Percentiles rank a stretch among this genome's conserved stretches.
phyloP scores from a whole-genome alignment of 2,113 vertebrate genomes.

The Hypocryptadius cinnamomeus region DNA sequence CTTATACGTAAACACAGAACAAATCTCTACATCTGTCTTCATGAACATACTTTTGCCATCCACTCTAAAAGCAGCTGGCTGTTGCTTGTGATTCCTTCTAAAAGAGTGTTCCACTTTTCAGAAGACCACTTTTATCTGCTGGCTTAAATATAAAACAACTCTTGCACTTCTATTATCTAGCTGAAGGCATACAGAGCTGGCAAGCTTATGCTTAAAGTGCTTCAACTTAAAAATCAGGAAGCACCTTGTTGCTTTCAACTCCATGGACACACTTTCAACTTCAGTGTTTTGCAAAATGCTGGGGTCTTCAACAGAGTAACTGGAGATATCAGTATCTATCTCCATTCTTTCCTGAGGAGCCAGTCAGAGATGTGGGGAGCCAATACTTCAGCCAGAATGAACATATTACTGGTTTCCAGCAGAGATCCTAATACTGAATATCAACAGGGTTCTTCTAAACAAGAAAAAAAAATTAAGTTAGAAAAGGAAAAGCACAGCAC shows the following conservation, averaged over 20 bases:
- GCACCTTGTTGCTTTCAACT: not conserved
- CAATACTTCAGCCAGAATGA: not conserved
- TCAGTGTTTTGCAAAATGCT: not conserved
- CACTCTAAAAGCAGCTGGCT: not conserved
- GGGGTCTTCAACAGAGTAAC: not conserved
- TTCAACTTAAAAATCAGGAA: not conserved
- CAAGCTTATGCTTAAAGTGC: not conserved
- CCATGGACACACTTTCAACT: not conserved
- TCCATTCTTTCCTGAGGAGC: not conserved
- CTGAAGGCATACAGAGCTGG: not conserved
- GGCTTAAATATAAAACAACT: not conserved
- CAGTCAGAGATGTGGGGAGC: not conserved
- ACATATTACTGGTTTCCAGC: not conserved
- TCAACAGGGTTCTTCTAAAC: constrained; percentile 17
- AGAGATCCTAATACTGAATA: not conserved
- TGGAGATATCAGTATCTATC: not conserved
- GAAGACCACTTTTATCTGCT: not conserved
- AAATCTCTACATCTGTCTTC: not conserved
- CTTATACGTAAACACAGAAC: not conserved
- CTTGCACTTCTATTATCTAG: not conserved
- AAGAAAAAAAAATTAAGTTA: not conserved
- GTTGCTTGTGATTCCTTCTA: not conserved
- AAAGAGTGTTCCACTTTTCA: not conserved
- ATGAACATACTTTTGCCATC: not conserved
- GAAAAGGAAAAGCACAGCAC: not conserved